These are phyloP conservation scores for Montipora cactus DNA, from an alignment of 64 coral and sea anemone species.

Conservation along the genomic window DNA sequence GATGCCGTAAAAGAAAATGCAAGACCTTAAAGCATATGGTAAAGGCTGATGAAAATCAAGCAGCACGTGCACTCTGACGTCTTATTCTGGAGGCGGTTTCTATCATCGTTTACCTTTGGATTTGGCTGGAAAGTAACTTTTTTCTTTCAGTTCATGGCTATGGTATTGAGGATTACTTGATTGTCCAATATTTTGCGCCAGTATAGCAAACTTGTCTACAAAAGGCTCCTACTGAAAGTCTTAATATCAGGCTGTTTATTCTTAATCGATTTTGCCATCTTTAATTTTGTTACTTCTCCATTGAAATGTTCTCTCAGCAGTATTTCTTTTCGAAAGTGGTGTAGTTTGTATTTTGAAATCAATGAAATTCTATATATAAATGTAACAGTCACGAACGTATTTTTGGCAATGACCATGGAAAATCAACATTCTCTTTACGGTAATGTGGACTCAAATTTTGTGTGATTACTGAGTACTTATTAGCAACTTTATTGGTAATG, in stretches of 20 bases:
- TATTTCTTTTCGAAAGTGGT: not conserved
- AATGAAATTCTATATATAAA: not conserved
- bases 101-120: no score
- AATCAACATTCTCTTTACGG: no score
- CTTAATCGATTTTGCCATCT: not conserved
- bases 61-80: no score
- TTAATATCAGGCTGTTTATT: not conserved
- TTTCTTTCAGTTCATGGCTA: not conserved
- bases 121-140: no score
- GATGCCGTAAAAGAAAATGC: not conserved
- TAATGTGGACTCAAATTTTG: no score
- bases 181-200: not conserved
- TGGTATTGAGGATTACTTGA: not conserved
- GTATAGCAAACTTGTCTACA: conserved; percentile 8
- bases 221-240: not conserved
- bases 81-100: no score
- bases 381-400: not conserved
- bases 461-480: not conserved
- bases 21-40: no score
- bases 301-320: not conserved
- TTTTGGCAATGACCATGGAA: no score
- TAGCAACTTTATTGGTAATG: not conserved
- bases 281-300: not conserved
- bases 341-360: not conserved
- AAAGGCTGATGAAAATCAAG: no score